Percentiles rank a stretch among this genome's conserved stretches.
phyloP scores from a whole-genome alignment of 1,140 invertebrate genomes.

The Dinothrombium tinctorium region DNA sequence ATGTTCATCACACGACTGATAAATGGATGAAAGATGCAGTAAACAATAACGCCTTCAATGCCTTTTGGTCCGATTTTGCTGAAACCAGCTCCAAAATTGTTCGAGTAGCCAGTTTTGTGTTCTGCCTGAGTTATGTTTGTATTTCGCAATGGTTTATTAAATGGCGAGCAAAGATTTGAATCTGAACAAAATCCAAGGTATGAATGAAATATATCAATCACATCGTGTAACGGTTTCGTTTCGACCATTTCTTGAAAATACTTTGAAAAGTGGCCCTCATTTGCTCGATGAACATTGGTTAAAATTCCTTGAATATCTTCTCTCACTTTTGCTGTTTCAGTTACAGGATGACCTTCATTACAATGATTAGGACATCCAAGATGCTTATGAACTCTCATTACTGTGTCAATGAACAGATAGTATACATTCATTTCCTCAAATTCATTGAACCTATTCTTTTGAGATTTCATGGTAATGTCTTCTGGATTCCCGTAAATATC shows the following conservation, averaged over 20 bases:
- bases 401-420: constrained; percentile 26
- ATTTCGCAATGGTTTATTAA: background rate
- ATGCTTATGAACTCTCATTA: constrained; percentile 47
- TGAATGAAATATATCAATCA: constrained; percentile 81
- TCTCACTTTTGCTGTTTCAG: constrained; percentile 13
- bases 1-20: constrained; percentile 60
- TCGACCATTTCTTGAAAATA: constrained; percentile 55
- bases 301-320: constrained; percentile 12
- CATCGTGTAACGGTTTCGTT: constrained; percentile 44
- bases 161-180: background rate
- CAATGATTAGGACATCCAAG: constrained; percentile 76
- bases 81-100: constrained; percentile 52
- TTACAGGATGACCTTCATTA: constrained; percentile 31
- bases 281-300: constrained; percentile 12
- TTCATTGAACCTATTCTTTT: constrained; percentile 6
- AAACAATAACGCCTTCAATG: constrained; percentile 67
- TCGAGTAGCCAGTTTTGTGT: constrained; percentile 34
- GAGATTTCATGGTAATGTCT: background rate
- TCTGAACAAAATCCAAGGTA: constrained; percentile 87
- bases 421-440: constrained; percentile 20
- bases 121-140: background rate
- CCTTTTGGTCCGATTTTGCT: constrained; percentile 20
- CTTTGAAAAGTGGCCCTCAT: constrained; percentile 27
- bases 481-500: background rate
- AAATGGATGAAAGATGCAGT: constrained; percentile 58